Evolutionary conservation across 2,113 vertebrate species (phyloP).

Genomic region (Bos javanicus): DNA sequence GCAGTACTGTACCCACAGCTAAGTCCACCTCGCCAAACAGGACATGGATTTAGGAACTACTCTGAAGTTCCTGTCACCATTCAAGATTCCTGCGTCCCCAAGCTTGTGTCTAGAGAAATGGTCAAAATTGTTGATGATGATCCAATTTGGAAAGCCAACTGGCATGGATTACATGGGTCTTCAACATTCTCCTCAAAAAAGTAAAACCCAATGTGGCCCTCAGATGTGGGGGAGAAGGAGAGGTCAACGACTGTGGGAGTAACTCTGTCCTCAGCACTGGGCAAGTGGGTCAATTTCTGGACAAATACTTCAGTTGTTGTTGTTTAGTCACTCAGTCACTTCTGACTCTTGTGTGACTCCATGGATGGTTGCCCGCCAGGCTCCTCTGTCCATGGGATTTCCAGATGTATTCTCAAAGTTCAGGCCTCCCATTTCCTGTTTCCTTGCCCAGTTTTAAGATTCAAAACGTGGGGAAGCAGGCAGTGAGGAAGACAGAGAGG

Average conservation of each 20-base stretch:
- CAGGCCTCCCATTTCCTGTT: not conserved
- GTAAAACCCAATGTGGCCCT: not conserved
- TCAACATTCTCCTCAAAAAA: not conserved
- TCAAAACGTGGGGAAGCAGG: not conserved
- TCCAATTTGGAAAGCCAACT: not conserved
- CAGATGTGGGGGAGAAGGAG: not conserved
- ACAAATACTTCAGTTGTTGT: not conserved
- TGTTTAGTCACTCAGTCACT: not conserved
- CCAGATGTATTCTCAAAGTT: not conserved
- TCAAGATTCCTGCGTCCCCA: not conserved
- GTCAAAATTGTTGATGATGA: not conserved
- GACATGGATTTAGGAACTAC: not conserved
- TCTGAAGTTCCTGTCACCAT: not conserved
- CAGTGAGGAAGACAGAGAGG: not conserved
- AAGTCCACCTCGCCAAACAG: not conserved
- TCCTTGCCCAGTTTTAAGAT: not conserved
- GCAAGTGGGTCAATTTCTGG: not conserved
- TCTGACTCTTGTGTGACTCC: not conserved
- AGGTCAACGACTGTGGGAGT: not conserved
- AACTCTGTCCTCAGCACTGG: not conserved
- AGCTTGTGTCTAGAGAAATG: not conserved
- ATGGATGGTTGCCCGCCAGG: not conserved
- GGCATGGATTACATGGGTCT: not conserved
- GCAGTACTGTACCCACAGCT: fast-evolving
- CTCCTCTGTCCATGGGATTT: not conserved